These are phyloP conservation scores for Heliothis peltigera DNA, from an alignment of 2,888 invertebrate species.

Conservation along the genomic window DNA sequence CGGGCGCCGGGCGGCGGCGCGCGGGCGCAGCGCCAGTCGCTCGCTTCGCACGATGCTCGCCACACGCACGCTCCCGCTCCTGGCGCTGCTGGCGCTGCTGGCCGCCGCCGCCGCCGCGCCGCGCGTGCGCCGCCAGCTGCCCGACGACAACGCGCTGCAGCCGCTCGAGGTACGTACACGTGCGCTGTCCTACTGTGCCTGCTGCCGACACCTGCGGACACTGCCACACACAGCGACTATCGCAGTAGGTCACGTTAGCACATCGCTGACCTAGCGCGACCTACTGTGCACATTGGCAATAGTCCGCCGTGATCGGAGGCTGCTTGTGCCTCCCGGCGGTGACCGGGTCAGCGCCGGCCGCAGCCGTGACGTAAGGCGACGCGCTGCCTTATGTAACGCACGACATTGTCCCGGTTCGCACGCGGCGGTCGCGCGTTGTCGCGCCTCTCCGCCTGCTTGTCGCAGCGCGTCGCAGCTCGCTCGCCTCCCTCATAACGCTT, in stretches of 20 bases:
- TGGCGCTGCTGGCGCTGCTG: slow-evolving; percentile 65
- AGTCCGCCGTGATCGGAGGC: slow-evolving; percentile 26
- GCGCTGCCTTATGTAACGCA: slow-evolving; percentile 39
- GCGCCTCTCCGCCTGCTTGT: slow-evolving; percentile 1
- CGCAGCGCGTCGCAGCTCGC: slow-evolving; percentile 45
- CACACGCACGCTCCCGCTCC: slow-evolving; percentile 65
- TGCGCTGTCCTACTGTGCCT: background rate
- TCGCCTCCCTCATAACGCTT: slow-evolving; percentile 46
- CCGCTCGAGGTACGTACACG: slow-evolving; percentile 77
- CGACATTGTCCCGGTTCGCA: slow-evolving; percentile 41
- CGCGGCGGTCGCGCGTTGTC: slow-evolving; percentile 18
- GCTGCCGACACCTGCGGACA: background rate
- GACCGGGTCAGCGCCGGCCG: too few relatives aligned
- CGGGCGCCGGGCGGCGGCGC: slow-evolving; percentile 24
- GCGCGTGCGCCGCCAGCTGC: slow-evolving; percentile 79
- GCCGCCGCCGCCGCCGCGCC: slow-evolving; percentile 64
- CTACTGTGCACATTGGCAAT: slow-evolving; percentile 28
- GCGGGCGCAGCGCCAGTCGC: slow-evolving; percentile 62
- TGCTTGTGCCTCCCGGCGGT: background rate
- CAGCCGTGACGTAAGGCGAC: slow-evolving; percentile 37
- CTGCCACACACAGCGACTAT: slow-evolving; percentile 4
- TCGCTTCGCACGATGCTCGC: slow-evolving; percentile 69
- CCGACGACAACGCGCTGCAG: slow-evolving; percentile 82
- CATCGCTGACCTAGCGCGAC: slow-evolving; percentile 36
- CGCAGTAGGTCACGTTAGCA: slow-evolving; percentile 35